Conservation (phyloP, 2,888 invertebrate genomes). For the Mycogona germanica region DNA sequence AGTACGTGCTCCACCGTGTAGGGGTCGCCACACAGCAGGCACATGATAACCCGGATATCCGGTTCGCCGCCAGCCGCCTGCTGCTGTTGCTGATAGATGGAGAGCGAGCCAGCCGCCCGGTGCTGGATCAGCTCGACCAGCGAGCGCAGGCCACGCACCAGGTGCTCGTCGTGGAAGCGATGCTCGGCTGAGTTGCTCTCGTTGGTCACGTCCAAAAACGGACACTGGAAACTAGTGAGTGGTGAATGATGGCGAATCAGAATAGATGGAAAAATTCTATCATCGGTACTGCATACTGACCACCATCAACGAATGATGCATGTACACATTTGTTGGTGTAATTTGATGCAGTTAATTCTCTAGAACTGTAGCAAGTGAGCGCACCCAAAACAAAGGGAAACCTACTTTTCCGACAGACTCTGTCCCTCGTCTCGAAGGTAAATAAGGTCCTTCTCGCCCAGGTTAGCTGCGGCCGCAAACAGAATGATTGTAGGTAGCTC, state of each 20-base stretch:
- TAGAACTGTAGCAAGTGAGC: not conserved
- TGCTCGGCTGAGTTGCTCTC: slow-evolving; percentile 30
- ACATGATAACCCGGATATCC: slow-evolving; percentile 81
- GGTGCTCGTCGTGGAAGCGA: slow-evolving; percentile 31
- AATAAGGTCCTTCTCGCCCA: slow-evolving; percentile 73
- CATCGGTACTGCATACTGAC: too few species aligned
- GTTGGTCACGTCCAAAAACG: slow-evolving; percentile 66
- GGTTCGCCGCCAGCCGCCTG: slow-evolving; percentile 62
- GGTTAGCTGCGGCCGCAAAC: slow-evolving; percentile 69
- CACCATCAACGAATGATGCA: too few species aligned
- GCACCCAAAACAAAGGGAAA: slow-evolving; percentile 7
- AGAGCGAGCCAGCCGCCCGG: slow-evolving; percentile 60
- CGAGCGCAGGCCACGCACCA: slow-evolving; percentile 53
- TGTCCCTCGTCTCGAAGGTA: slow-evolving; percentile 79
- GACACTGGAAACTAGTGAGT: slow-evolving; percentile 57
- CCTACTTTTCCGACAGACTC: slow-evolving; percentile 71
- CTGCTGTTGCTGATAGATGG: slow-evolving; percentile 55
- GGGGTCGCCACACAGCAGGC: slow-evolving; percentile 93
- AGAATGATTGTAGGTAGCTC: slow-evolving; percentile 77
- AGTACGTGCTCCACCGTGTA: slow-evolving; percentile 81
- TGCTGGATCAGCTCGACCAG: slow-evolving; percentile 64
- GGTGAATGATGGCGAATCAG: too few species aligned
- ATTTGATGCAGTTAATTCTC: too few species aligned
- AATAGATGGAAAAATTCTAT: too few species aligned
- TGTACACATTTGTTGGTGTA: too few species aligned